Conservation (phyloP, 2,797 vertebrate genomes). For the Paratrypauchen microcephalus region DNA sequence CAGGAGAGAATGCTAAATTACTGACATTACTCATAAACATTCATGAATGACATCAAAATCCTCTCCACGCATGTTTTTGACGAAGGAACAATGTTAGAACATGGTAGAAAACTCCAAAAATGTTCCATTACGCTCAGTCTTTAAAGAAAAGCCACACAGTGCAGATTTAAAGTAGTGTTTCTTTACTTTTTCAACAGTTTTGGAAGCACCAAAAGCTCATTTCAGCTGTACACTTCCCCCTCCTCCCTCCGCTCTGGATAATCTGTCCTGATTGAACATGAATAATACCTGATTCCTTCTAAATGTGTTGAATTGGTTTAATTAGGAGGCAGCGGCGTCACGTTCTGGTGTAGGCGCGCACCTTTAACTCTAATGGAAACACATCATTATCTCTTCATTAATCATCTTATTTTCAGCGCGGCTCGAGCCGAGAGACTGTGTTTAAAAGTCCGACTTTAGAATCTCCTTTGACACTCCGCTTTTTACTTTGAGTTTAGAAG, state of each 20-base stretch:
- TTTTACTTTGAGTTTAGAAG: not conserved
- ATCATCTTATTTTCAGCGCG: not conserved
- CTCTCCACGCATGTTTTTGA: too few relatives aligned
- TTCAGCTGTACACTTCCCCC: too few relatives aligned
- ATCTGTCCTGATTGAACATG: conserved; percentile 1
- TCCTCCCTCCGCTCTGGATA: not conserved
- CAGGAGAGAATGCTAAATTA: too few relatives aligned
- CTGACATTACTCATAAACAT: too few relatives aligned
- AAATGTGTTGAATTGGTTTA: conserved; percentile 2
- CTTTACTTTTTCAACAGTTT: too few relatives aligned
- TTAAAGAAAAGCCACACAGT: too few relatives aligned
- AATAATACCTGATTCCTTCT: not conserved
- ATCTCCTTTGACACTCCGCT: not conserved
- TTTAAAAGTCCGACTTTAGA: not conserved
- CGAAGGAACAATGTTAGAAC: too few relatives aligned
- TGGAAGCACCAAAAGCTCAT: too few relatives aligned
- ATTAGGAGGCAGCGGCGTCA: not conserved
- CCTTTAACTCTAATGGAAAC: not conserved
- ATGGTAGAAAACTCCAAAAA: too few relatives aligned
- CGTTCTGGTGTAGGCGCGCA: not conserved
- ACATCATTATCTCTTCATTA: conserved; percentile 5
- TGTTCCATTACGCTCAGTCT: too few relatives aligned
- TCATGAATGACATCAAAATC: too few relatives aligned
- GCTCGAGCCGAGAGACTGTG: not conserved
- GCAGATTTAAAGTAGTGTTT: too few relatives aligned